phyloP scores from a whole-genome alignment of 1,140 invertebrate species.

The Trichonephila inaurata region DNA sequence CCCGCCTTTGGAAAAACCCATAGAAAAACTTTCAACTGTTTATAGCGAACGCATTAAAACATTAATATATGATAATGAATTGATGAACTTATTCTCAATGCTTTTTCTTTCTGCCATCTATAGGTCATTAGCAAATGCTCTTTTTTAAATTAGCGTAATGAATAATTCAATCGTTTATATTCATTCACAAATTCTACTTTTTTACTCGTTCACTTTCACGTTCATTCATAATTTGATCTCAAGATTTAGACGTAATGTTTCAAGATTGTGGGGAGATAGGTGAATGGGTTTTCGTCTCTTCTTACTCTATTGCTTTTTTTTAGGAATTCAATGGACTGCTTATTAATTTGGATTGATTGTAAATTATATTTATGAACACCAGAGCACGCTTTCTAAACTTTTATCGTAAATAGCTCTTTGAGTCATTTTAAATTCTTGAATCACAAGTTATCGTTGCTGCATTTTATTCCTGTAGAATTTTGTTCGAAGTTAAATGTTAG shows the following conservation, averaged over 20 bases:
- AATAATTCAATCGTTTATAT: slow-evolving; percentile 61
- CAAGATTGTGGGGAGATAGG: neutral
- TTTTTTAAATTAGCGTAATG: slow-evolving; percentile 62
- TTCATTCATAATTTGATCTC: slow-evolving; percentile 66
- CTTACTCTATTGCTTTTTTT: neutral
- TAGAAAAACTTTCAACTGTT: neutral
- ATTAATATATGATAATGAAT: slow-evolving; percentile 68
- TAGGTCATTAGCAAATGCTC: slow-evolving; percentile 53
- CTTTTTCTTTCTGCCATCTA: slow-evolving; percentile 2
- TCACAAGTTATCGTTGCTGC: too few relatives aligned
- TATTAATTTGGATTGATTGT: neutral
- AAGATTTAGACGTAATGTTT: slow-evolving; percentile 15
- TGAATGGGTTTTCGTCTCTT: neutral
- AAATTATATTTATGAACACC: neutral
- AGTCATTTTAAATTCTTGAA: too few relatives aligned
- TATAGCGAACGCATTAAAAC: slow-evolving; percentile 23
- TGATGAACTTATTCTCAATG: slow-evolving; percentile 42
- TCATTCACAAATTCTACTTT: slow-evolving; percentile 66
- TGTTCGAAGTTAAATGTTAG: too few relatives aligned
- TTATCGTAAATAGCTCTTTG: too few relatives aligned
- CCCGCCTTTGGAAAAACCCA: neutral
- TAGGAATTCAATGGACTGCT: neutral
- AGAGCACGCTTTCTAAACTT: too few relatives aligned
- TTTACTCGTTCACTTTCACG: slow-evolving; percentile 27
- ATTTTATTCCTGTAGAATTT: too few relatives aligned